A percentile compares a stretch with the other conserved stretches of the same genome.
These are phyloP conservation scores for Eira barbara DNA, from an alignment of 2,113 vertebrate species.

Conservation along the genomic window DNA sequence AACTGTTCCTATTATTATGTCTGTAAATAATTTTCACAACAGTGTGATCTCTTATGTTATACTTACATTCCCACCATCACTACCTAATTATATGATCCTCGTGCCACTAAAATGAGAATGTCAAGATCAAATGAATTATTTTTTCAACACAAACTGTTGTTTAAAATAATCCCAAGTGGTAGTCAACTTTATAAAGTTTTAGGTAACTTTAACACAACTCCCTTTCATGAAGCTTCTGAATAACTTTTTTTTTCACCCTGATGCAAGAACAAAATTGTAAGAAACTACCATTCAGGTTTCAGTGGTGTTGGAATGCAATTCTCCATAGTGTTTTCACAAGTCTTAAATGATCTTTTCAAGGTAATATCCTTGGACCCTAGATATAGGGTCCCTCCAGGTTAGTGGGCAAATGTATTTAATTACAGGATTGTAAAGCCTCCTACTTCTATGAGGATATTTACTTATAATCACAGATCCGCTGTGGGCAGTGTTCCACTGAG, in stretches of 20 bases:
- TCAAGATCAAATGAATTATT: too few relatives aligned
- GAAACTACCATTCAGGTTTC: not conserved
- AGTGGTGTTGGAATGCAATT: not conserved
- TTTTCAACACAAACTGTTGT: not conserved
- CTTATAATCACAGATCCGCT: not conserved
- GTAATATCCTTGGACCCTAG: not conserved
- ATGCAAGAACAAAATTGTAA: not conserved
- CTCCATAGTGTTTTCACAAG: not conserved
- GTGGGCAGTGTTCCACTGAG: fast-evolving
- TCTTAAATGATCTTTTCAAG: not conserved
- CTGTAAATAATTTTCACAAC: not conserved
- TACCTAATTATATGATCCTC: not conserved
- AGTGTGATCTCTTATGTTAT: not conserved
- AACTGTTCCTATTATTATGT: not conserved
- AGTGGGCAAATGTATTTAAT: not conserved
- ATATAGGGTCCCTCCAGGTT: not conserved
- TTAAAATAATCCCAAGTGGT: not conserved
- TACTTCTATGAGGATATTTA: not conserved
- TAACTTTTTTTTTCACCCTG: not conserved
- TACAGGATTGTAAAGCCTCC: not conserved
- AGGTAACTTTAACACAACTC: not conserved
- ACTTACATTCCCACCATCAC: not conserved
- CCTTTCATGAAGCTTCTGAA: not conserved
- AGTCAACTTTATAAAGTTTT: not conserved
- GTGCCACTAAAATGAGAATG: not conserved